Percentiles rank a stretch among this genome's conserved stretches.
Evolutionary conservation across 2,797 vertebrate species (phyloP).

Genomic region (Notolepis coatsorum): DNA sequence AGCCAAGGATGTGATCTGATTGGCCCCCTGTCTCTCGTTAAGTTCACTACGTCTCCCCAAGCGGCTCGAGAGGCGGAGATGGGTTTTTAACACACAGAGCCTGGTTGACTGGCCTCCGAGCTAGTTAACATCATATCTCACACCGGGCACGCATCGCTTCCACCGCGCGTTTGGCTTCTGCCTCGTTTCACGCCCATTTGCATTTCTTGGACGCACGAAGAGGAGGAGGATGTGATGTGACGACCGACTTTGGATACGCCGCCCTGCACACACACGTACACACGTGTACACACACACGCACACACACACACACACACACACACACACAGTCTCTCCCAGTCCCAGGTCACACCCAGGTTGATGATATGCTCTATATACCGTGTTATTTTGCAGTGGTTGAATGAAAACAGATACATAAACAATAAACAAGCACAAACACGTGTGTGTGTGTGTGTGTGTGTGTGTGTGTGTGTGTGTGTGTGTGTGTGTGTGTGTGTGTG

Average conservation of each 20-base stretch:
- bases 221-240: too few species aligned
- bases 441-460: slow-evolving; percentile 1
- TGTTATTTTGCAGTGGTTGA: not conserved
- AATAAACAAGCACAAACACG: slow-evolving; percentile 21
- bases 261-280: not conserved
- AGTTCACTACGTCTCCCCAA: slow-evolving; percentile 34
- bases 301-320: slow-evolving; percentile 2
- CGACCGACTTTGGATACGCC: too few species aligned
- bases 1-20: not conserved
- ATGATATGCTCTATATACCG: not conserved
- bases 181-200: too few species aligned
- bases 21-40: not conserved
- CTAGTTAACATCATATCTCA: slow-evolving; percentile 36
- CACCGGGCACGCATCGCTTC: slow-evolving; percentile 3
- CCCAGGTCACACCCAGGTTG: not conserved
- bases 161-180: too few species aligned
- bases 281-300: not conserved
- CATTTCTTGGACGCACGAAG: too few species aligned
- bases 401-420: not conserved
- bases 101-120: slow-evolving; percentile 1
- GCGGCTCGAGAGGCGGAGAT: slow-evolving; percentile 31
- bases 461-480: not conserved
- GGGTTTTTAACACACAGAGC: slow-evolving; percentile 28
- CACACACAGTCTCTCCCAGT: not conserved
- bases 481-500: not conserved